A percentile compares a stretch with the other conserved stretches of the same genome.
Conservation (phyloP, 2,797 vertebrate genomes). For the Hafferia zeledoni region DNA sequence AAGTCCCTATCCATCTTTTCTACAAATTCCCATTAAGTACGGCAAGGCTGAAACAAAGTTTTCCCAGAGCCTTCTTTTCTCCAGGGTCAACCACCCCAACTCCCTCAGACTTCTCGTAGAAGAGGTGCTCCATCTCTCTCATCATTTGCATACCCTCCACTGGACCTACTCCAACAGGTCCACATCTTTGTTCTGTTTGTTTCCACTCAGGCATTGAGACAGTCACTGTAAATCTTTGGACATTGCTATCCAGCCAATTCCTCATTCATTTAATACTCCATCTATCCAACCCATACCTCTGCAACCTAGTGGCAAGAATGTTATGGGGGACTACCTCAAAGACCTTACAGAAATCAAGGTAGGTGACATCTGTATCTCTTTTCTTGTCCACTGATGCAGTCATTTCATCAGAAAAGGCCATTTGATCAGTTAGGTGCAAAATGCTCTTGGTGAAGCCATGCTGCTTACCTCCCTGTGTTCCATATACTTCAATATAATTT, state of each 20-base stretch:
- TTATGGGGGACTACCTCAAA: background rate
- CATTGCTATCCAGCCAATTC: background rate
- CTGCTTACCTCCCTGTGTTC: no score
- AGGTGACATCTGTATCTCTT: background rate
- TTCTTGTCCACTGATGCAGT: background rate
- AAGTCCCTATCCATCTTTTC: background rate
- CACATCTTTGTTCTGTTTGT: background rate
- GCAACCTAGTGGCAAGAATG: background rate
- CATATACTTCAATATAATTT: background rate
- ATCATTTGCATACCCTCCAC: background rate
- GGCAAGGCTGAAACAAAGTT: rapidly evolving
- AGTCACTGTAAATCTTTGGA: background rate
- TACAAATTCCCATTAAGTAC: background rate
- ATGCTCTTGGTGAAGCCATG: background rate
- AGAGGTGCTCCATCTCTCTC: background rate
- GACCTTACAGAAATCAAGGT: background rate
- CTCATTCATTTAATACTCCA: background rate
- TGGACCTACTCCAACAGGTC: rapidly evolving
- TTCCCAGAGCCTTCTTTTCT: background rate
- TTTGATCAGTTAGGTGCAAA: background rate
- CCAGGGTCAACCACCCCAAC: background rate
- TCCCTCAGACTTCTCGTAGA: background rate
- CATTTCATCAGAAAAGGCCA: background rate
- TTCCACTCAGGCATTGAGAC: background rate
- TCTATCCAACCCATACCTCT: rapidly evolving